These are phyloP conservation scores for Lates japonicus DNA, from an alignment of 2,797 vertebrate genomes.

Conservation along the genomic window DNA sequence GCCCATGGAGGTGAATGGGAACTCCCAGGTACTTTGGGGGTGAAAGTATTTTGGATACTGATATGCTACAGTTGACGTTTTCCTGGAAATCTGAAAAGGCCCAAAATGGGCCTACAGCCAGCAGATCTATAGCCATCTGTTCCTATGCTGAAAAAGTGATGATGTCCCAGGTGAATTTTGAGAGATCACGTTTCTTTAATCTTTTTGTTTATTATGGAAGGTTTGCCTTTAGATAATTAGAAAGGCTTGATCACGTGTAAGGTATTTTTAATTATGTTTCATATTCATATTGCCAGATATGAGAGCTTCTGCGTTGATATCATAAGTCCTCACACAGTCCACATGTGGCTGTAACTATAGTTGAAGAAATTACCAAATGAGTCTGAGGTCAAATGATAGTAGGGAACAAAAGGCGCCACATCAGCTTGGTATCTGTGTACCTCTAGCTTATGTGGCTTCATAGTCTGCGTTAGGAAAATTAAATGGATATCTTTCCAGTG, in stretches of 20 bases:
- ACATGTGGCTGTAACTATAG: not conserved
- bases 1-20: conserved; percentile 20
- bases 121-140: not conserved
- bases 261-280: conserved; percentile 6
- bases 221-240: not conserved
- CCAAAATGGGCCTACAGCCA: not conserved
- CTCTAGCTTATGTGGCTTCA: too few species aligned
- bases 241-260: not conserved
- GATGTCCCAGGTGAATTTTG: not conserved
- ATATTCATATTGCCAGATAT: not conserved
- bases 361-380: not conserved
- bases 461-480: too few species aligned
- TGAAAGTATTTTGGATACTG: conserved; percentile 34
- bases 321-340: not conserved
- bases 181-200: not conserved
- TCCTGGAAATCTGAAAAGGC: conserved; percentile 27
- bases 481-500: too few species aligned
- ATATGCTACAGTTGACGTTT: conserved; percentile 27
- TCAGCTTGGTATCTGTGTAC: too few species aligned
- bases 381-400: not conserved
- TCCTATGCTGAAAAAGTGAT: not conserved
- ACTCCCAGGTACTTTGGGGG: not conserved
- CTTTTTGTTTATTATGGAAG: not conserved
- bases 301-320: not conserved
- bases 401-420: too few species aligned